Evolutionary conservation across 2,113 vertebrate genomes (phyloP), one percentile per base, ranked within the genome.

Genomic region (Oenanthe melanoleuca): DNA sequence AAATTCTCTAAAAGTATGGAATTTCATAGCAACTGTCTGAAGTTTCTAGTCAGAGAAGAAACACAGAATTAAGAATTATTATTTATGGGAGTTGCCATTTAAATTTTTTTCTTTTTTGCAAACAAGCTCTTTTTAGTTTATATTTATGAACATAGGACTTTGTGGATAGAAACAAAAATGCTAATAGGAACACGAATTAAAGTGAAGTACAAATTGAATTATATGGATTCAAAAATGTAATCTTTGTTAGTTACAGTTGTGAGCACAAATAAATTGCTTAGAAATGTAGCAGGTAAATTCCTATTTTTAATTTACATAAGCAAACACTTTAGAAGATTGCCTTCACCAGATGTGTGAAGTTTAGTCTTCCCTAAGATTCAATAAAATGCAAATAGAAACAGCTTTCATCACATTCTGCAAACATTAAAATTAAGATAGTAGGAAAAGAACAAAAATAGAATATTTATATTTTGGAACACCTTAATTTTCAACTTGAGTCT

Each of bases 231-330:
- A 79, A 93, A 97, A 97, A 81, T 80, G 22, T 73, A 96, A 93
- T 95, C 52, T 95, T 95, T 97, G 73, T 95, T 96, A 97, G 86
- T 64, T 96, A 94, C 94, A 96, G 60, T 38, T 96, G 65, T 95
- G 83, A 96, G 79, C 34, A 93, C 63, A 97, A 96, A 97, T 61
- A 97, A 97, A 97, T 95, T 97, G 57, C 60, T 93, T 94, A 75
- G 42, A 79, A 93, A 64, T 74, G 56, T 75, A 95, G 64, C 70
- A 96, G 87, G 92, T 95, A 89, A 97, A 97, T 96, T 96, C 57
- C 92, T 73, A 89, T 87, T 77, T 64, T 97, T 97, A 92, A 95
- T 94, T 96, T 96, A 93, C 88, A 96, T 83, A 88, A 97, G 70
- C 78, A 97, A 96, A 89, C 78, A 96, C 84, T 95, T 97, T 61